Evolutionary conservation across 2,113 vertebrate genomes (phyloP), one percentile per base, ranked within the genome.

Genomic region (Nibea coibor): DNA sequence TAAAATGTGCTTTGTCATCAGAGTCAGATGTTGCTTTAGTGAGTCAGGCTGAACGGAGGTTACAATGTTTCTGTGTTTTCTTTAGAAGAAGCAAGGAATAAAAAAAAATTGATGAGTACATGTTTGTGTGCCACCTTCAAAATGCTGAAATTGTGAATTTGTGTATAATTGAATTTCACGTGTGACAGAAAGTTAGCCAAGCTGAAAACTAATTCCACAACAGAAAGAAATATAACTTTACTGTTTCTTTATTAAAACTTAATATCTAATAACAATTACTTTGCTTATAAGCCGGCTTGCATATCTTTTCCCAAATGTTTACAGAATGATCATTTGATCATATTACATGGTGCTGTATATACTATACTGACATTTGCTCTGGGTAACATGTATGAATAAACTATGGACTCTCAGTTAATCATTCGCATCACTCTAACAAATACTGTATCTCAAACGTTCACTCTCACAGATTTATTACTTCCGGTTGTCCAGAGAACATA

Each of bases 391-490:
- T 35, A 39, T 45, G 15, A 35, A 14, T 57, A 35, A 80, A 59
- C 59, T n/a, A 15, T 65, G 28, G 22, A 63, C 28, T 26, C 53
- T n/a, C 10, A 28, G 58, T 67, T 22, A 65, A 63, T 65, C 39
- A 45, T 71, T 35, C 16, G 35, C 31, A 15, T 77, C 47, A 64
- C 57, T 47, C 17, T 59, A 35, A 63, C 24, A 68, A 45, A 76
- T 67, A 58, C 14, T 4, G 28, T n/a, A 12, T 66, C 42, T 74
- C 26, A 56, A 19, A n/a, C 20, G 19, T 61, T 70, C 39, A 51
- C 71, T 63, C 20, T 54, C 24, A 51, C 10, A 80, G 69, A 68
- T 86, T 68, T 83, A 86, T 75, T 26, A 42, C 69, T 74, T 80
- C 73, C 35, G 45, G 48, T n/a, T 78, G 53, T 54, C 39, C 59